These are phyloP conservation scores for Galemys pyrenaicus DNA, from an alignment of 2,113 vertebrate genomes.

Conservation along the genomic window DNA sequence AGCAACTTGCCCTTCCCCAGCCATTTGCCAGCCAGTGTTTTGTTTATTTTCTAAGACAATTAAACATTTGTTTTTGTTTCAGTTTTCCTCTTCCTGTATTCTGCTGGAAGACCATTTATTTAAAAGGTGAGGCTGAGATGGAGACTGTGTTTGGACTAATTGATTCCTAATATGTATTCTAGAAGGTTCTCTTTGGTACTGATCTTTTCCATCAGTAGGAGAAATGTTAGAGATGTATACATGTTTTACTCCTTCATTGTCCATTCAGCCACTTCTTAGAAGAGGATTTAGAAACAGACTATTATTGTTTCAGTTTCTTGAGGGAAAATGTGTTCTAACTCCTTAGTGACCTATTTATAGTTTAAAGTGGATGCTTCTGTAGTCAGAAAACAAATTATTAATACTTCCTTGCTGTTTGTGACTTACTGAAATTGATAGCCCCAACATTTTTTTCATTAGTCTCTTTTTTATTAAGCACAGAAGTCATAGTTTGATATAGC, in stretches of 20 bases:
- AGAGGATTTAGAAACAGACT: neutral
- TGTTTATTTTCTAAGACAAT: neutral
- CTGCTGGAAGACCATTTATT: neutral
- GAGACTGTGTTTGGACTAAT: neutral
- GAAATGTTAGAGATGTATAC: neutral
- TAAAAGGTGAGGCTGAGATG: neutral
- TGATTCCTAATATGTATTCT: neutral
- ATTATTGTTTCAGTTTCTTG: neutral
- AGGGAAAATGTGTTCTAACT: neutral
- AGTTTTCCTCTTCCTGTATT: neutral
- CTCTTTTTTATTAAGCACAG: neutral
- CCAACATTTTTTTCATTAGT: constrained; percentile 28
- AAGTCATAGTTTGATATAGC: neutral
- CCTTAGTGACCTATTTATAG: neutral
- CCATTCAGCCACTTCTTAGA: neutral
- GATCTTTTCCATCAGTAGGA: neutral
- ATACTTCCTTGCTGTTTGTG: neutral
- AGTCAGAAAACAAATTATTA: neutral
- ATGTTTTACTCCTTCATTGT: neutral
- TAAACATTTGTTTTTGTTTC: neutral
- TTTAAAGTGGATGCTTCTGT: neutral
- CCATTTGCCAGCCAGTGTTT: neutral
- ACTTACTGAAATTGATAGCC: neutral
- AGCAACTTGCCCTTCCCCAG: neutral
- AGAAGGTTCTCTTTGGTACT: neutral